Conservation (phyloP, 2,113 vertebrate genomes). For the Macquaria australasica region DNA sequence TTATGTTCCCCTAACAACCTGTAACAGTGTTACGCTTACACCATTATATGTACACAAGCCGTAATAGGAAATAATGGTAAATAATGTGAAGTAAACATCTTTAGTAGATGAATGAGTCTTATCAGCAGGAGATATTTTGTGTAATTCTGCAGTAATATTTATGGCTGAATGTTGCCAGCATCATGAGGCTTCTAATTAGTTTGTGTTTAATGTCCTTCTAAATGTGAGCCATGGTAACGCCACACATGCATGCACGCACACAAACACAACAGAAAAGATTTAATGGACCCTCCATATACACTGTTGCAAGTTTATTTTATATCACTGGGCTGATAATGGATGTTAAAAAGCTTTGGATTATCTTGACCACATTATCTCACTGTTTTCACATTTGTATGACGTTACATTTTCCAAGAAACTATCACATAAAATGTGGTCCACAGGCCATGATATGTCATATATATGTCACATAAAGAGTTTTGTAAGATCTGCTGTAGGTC, state of each 20-base stretch:
- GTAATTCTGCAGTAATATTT: constrained; percentile 15
- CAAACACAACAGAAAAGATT: constrained; percentile 12
- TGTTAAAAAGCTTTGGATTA: constrained; percentile 20
- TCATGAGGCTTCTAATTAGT: constrained; percentile 23
- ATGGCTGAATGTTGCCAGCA: constrained; percentile 8
- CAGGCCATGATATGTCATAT: constrained; percentile 19
- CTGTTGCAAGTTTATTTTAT: neutral
- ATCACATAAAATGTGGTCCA: constrained; percentile 6
- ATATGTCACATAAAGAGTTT: constrained; percentile 40
- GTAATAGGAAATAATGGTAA: constrained; percentile 28
- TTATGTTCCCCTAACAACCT: neutral
- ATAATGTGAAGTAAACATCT: constrained; percentile 40
- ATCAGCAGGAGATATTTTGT: constrained; percentile 31
- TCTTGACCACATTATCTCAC: constrained; percentile 10
- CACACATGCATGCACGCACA: neutral
- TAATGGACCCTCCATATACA: neutral
- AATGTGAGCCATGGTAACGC: neutral
- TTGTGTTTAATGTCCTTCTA: constrained; percentile 31
- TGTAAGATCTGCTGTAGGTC: constrained; percentile 25
- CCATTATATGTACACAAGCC: constrained; percentile 3
- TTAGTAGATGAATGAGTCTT: constrained; percentile 23
- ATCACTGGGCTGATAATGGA: constrained; percentile 11
- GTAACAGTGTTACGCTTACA: neutral
- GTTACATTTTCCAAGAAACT: constrained; percentile 38
- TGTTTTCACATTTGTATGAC: constrained; percentile 5